These are phyloP conservation scores for Smittia sp. DNA, from an alignment of 2,888 invertebrate genomes.

Conservation along the genomic window DNA sequence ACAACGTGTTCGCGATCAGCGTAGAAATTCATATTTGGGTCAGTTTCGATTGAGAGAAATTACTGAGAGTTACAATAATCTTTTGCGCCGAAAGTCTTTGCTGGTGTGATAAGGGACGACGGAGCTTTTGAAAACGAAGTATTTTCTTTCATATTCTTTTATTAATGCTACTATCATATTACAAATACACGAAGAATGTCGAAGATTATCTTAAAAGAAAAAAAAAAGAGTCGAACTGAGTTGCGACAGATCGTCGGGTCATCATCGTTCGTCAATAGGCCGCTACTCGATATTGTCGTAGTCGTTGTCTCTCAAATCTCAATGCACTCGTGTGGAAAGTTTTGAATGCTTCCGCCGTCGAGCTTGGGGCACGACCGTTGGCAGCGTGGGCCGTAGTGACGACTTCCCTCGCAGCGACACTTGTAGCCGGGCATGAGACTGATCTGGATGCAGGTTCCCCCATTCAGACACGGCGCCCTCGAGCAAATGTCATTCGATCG, in stretches of 20 bases:
- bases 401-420: conserved; percentile 63
- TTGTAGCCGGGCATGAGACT: conserved; percentile 60
- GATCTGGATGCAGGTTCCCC: conserved; percentile 62
- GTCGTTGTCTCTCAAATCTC: conserved; percentile 23
- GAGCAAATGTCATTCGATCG: conserved; percentile 60
- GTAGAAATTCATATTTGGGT: background rate
- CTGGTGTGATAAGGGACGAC: background rate
- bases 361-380: conserved; percentile 21
- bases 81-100: background rate
- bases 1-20: no score
- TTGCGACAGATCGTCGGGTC: background rate
- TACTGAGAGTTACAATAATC: no score
- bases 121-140: background rate
- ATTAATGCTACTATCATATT: conserved; percentile 20
- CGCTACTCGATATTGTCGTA: background rate
- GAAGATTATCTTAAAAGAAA: conserved; percentile 9
- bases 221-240: background rate
- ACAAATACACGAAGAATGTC: conserved; percentile 34
- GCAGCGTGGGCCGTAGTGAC: conserved; percentile 51
- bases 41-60: background rate
- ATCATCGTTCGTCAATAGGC: conserved; percentile 8
- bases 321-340: conserved; percentile 32
- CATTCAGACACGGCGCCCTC: conserved; percentile 60
- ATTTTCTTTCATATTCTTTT: background rate
- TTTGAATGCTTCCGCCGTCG: background rate